A percentile compares a stretch with the other conserved stretches of the same genome.
These are phyloP conservation scores for Sarcoramphus papa DNA, from an alignment of 2,797 vertebrate genomes.

Conservation along the genomic window DNA sequence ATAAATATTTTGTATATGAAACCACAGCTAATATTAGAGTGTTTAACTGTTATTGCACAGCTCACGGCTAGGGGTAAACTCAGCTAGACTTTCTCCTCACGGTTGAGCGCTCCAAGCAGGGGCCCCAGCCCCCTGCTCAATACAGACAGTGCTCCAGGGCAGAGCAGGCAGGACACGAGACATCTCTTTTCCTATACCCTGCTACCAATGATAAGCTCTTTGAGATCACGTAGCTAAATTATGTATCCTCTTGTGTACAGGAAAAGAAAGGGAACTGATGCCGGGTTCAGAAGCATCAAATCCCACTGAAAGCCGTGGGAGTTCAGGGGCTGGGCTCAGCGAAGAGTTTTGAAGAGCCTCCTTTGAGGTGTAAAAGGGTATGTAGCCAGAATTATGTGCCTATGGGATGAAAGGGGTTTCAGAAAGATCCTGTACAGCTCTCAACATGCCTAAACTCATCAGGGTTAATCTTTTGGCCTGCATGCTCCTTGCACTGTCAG, in stretches of 20 bases:
- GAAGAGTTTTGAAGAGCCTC: neutral
- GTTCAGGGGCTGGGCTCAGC: neutral
- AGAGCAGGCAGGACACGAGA: neutral
- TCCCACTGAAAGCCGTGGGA: neutral
- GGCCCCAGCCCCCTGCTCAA: too few species aligned
- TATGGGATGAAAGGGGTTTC: neutral
- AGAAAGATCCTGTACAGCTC: neutral
- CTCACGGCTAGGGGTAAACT: neutral
- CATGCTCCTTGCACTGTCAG: rapidly evolving
- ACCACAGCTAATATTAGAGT: neutral
- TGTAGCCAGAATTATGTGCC: neutral
- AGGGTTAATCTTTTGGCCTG: neutral
- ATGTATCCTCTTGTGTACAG: neutral
- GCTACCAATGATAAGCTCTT: neutral
- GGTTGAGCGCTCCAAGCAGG: rapidly evolving
- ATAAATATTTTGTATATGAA: neutral
- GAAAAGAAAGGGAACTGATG: neutral
- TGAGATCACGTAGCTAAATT: neutral
- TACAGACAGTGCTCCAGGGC: neutral
- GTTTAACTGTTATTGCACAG: neutral
- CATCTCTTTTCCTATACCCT: neutral
- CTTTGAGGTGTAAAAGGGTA: neutral
- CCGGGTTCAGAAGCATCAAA: neutral
- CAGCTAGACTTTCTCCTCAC: neutral
- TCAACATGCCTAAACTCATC: neutral